These are phyloP conservation scores for Corydoras maculifer DNA, from an alignment of 2,113 vertebrate species.

Conservation along the genomic window DNA sequence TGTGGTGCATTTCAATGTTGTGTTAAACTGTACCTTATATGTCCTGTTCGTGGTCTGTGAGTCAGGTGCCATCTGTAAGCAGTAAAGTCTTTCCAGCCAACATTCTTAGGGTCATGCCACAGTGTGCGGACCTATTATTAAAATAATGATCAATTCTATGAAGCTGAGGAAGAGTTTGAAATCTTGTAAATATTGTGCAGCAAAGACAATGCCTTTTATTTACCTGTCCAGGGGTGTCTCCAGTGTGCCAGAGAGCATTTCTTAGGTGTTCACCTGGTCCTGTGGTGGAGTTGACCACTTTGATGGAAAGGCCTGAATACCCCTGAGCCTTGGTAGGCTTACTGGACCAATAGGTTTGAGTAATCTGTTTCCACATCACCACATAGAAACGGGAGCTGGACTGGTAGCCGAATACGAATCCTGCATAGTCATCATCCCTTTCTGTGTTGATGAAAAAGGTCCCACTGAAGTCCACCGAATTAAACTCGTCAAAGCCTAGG, in stretches of 20 bases:
- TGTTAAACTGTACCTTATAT: slow-evolving; percentile 69
- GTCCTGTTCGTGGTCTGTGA: slow-evolving; percentile 94
- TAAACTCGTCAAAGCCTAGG: slow-evolving; percentile 93
- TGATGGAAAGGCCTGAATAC: slow-evolving; percentile 94
- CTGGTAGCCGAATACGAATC: slow-evolving; percentile 97
- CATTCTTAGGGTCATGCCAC: slow-evolving; percentile 94
- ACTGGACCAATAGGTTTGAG: slow-evolving; percentile 93
- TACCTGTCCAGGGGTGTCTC: slow-evolving; percentile 93
- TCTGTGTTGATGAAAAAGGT: slow-evolving; percentile 99
- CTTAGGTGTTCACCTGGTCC: slow-evolving; percentile 95
- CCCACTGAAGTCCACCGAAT: slow-evolving; percentile 96
- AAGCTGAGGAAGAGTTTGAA: neutral
- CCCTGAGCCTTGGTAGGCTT: slow-evolving; percentile 94
- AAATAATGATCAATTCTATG: neutral
- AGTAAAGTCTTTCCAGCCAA: slow-evolving; percentile 98
- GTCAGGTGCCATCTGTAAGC: slow-evolving; percentile 98
- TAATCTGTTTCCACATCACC: slow-evolving; percentile 99
- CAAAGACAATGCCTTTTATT: neutral
- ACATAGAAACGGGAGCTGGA: slow-evolving; percentile 98
- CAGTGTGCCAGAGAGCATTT: slow-evolving; percentile 97
- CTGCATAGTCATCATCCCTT: slow-evolving; percentile 93
- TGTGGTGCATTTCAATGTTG: too few species aligned
- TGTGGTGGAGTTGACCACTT: slow-evolving; percentile 96
- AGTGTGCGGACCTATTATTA: slow-evolving; percentile 80
- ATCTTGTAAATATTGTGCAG: neutral